These are phyloP conservation scores for Morelia viridis DNA, from an alignment of 2,797 vertebrate species.

Conservation along the genomic window DNA sequence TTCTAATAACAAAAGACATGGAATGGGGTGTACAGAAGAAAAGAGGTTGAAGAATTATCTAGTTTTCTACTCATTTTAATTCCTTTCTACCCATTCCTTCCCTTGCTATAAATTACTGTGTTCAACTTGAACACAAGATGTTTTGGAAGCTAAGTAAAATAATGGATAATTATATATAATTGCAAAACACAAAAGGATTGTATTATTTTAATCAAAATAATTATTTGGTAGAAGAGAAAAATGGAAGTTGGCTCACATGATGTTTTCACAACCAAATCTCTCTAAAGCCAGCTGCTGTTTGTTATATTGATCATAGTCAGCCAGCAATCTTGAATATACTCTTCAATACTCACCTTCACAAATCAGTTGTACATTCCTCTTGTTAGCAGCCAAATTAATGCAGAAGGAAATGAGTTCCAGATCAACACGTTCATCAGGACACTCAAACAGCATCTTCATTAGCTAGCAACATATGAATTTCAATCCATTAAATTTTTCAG, in stretches of 20 bases:
- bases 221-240: not conserved
- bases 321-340: not conserved
- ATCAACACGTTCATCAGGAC: conserved; percentile 82
- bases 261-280: not conserved
- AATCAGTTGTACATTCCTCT: conserved; percentile 90
- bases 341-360: conserved; percentile 83
- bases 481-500: conserved; percentile 18
- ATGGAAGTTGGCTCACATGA: not conserved
- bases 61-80: not conserved
- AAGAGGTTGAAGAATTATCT: not conserved
- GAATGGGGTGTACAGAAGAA: not conserved
- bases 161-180: not conserved
- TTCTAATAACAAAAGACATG: not conserved
- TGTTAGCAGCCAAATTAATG: conserved; percentile 94
- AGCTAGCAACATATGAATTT: conserved; percentile 75
- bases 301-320: not conserved
- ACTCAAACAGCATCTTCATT: conserved; percentile 92
- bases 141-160: not conserved
- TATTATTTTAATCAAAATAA: not conserved
- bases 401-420: conserved; percentile 90
- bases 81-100: not conserved
- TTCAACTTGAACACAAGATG: not conserved
- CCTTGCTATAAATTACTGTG: not conserved
- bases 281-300: not conserved
- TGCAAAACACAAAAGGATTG: not conserved